Conservation (phyloP, 2,113 vertebrate species). For the Thunnus thynnus region DNA sequence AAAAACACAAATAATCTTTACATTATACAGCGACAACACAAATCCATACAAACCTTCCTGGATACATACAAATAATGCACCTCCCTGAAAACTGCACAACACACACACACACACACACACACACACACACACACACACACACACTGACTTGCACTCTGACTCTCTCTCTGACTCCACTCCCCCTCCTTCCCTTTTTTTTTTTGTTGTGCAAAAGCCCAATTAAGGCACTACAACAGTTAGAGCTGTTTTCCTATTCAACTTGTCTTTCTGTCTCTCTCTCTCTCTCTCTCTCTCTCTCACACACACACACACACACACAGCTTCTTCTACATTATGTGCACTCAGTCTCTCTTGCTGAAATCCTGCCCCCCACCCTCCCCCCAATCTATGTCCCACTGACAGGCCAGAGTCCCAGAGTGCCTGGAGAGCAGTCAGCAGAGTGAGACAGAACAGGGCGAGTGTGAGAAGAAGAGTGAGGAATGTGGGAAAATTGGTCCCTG, state of each 20-base stretch:
- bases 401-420: conserved; percentile 62
- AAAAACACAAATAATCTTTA: conserved; percentile 10
- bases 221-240: conserved; percentile 42
- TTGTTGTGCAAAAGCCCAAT: conserved; percentile 55
- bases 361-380: neutral
- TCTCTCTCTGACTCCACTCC: neutral
- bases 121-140: neutral
- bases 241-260: conserved; percentile 43
- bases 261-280: neutral
- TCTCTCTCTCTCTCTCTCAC: neutral
- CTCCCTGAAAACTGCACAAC: neutral
- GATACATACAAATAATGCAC: neutral
- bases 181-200: conserved; percentile 13
- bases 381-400: conserved; percentile 61
- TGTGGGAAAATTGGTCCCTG: conserved; percentile 78
- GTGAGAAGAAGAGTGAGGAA: conserved; percentile 57
- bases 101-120: conserved; percentile 6
- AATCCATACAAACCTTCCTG: conserved; percentile 30
- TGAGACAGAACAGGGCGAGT: conserved; percentile 60
- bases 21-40: conserved; percentile 7
- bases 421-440: conserved; percentile 70
- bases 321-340: conserved; percentile 18
- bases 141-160: neutral
- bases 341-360: conserved; percentile 43
- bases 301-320: conserved; percentile 36